phyloP scores from a whole-genome alignment of 1,140 invertebrate species.

The Drosophila chauvacae region DNA sequence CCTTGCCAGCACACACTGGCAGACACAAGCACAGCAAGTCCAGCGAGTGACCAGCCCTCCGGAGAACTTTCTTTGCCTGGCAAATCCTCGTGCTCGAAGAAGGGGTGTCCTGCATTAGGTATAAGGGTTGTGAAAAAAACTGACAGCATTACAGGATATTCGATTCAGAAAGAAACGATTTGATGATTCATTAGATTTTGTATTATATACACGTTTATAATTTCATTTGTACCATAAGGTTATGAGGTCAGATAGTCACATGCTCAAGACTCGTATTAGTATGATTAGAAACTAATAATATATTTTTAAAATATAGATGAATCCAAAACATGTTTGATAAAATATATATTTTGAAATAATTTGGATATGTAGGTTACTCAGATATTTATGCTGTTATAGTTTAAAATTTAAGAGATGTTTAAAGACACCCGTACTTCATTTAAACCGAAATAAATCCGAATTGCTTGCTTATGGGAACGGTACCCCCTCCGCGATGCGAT shows the following conservation, averaged over 20 bases:
- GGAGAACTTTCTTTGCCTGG: conserved; percentile 45
- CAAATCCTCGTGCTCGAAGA: neutral
- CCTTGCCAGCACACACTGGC: conserved; percentile 9
- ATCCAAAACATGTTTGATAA: neutral
- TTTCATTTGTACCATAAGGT: neutral
- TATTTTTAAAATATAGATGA: neutral
- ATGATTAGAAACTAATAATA: neutral
- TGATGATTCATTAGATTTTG: neutral
- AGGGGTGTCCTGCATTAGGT: conserved; percentile 15
- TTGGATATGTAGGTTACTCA: neutral
- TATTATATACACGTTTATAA: neutral
- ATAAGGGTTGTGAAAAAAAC: conserved; percentile 18
- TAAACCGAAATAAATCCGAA: conserved; percentile 27
- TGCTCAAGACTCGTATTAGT: neutral
- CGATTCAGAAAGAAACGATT: conserved; percentile 12
- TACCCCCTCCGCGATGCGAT: neutral
- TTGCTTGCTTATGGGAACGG: conserved; percentile 23
- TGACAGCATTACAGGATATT: neutral
- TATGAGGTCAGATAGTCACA: neutral
- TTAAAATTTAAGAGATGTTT: neutral
- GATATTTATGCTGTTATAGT: neutral
- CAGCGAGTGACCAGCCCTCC: conserved; percentile 68
- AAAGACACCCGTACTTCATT: conserved; percentile 20
- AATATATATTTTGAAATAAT: neutral
- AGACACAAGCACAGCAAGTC: conserved; percentile 45